Evolutionary conservation across 1,140 invertebrate genomes (phyloP), one percentile per base, ranked within the genome.

Genomic region (Geopemphigus sp.): DNA sequence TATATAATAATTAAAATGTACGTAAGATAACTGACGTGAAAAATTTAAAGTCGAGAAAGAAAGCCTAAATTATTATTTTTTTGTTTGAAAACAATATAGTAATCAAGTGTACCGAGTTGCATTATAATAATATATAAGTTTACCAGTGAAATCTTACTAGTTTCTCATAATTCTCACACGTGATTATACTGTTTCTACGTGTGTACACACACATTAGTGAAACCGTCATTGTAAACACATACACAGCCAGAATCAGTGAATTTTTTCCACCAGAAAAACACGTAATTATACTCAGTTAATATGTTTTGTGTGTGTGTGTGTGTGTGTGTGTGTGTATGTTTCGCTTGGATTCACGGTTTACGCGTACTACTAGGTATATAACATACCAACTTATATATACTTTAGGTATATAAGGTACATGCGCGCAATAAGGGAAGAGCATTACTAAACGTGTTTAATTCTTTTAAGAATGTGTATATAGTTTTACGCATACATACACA

Each of bases 161-260:
- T 47, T 59, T 59, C 73, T 76, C 73, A 76, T 76, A 76, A 59
- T 76, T 76, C 73, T 76, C 73, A 76, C 54, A 59, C 54, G n/a
- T 59, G 73, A 59, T 59, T 59, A 68, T 47, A 45, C 32, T 57
- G 72, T 74, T 74, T 74, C 59, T 54, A 45, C 72, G 50, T 56
- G 72, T 72, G 50, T 54, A 47, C n/a, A 68, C 32, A 68, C 32
- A 47, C 12, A 3, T 10, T 11, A 32, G 66, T 68, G 66, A 68
- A 68, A 68, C 66, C 66, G 39, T 26, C 19, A 24, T 68, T 50
- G n/a, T 68, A 68, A 26, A 68, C 45, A 10, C 39, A 47, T 4
- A 39, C 19, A 22, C 39, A n/a, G n/a, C 1, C 39, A 45, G 64
- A 12, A 66, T 1, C 11, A 45, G 29, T 59, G 73, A 59, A 76